Conservation (phyloP, 2,797 vertebrate genomes). For the Acanthurus tractus region DNA sequence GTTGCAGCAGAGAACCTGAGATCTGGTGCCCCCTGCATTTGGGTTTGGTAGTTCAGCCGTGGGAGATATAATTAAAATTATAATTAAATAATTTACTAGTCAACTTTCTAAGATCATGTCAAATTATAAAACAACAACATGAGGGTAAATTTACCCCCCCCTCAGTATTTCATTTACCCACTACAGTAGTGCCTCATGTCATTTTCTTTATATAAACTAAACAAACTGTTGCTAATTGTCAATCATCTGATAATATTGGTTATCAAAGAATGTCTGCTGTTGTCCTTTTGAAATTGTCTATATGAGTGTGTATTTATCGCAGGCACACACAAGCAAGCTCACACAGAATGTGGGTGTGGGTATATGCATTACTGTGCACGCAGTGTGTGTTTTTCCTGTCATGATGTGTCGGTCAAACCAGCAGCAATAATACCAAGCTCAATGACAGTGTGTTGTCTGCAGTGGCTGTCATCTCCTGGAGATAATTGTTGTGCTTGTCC, state of each 20-base stretch:
- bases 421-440: constrained; percentile 47
- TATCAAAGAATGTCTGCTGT: neutral
- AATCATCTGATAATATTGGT: neutral
- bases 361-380: constrained; percentile 1
- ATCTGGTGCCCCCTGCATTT: neutral
- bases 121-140: neutral
- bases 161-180: neutral
- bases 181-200: neutral
- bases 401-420: constrained; percentile 56
- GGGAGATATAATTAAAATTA: too few relatives aligned
- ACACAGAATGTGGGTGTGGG: constrained; percentile 1
- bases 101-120: neutral
- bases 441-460: constrained; percentile 57
- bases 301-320: neutral
- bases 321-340: neutral
- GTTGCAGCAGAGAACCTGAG: neutral
- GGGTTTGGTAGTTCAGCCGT: too few relatives aligned
- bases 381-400: constrained; percentile 32
- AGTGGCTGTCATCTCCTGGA: constrained; percentile 56
- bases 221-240: constrained; percentile 12
- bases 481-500: constrained; percentile 72
- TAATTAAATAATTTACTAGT: neutral
- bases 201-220: constrained; percentile 11
- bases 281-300: neutral
- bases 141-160: too few relatives aligned